phyloP scores from a whole-genome alignment of 1,140 invertebrate genomes.

The Panagrolaimus sp. region DNA sequence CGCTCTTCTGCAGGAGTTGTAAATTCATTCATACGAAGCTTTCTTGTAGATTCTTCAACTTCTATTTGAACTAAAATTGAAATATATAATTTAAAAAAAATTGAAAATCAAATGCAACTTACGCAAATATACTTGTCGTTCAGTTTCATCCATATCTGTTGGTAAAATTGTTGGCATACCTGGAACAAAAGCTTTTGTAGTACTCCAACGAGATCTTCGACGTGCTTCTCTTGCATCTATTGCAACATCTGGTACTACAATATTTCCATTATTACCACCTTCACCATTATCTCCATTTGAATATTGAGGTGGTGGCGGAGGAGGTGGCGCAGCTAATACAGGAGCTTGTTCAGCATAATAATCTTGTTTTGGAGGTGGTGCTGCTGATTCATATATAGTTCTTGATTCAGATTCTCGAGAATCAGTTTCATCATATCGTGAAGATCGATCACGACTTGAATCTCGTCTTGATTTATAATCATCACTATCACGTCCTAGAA shows the following conservation, averaged over 20 bases:
- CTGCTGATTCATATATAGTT: neutral
- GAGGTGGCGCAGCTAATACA: neutral
- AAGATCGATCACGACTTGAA: neutral
- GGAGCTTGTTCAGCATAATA: too few species aligned
- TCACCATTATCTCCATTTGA: too few species aligned
- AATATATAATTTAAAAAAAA: too few species aligned
- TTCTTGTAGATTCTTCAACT: constrained; percentile 54
- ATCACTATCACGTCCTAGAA: neutral
- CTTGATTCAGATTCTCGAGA: neutral
- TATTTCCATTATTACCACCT: too few species aligned
- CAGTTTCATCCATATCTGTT: constrained; percentile 49
- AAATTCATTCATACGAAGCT: constrained; percentile 53
- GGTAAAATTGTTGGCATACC: constrained; percentile 58
- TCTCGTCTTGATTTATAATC: neutral
- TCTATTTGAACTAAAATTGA: constrained; percentile 35
- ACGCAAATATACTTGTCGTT: constrained; percentile 51
- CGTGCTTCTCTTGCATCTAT: neutral
- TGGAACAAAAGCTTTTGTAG: constrained; percentile 53
- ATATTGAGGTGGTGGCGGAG: neutral
- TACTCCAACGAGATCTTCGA: constrained; percentile 52
- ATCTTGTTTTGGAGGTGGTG: too few species aligned
- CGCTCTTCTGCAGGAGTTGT: constrained; percentile 62
- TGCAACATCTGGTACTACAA: too few species aligned
- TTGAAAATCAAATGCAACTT: too few species aligned
- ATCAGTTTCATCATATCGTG: neutral